Evolutionary conservation across 2,888 invertebrate species (phyloP).

Genomic region (Ophion obscuratus): DNA sequence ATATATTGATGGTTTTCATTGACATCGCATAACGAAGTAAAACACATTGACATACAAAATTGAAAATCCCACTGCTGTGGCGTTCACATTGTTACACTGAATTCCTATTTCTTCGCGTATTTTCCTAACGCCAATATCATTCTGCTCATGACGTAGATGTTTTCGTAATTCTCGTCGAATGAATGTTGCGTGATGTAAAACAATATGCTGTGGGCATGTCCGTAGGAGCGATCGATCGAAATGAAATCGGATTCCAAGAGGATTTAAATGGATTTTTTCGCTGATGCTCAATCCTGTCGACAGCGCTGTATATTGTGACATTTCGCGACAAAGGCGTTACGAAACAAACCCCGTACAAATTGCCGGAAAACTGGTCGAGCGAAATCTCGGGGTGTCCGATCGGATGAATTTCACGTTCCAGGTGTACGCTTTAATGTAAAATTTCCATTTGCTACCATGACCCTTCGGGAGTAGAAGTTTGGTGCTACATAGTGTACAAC

Average conservation of each 20-base stretch:
- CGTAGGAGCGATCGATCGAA: neutral
- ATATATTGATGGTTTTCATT: no score
- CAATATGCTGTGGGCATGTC: neutral
- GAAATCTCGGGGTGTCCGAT: conserved; percentile 27
- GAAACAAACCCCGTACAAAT: conserved; percentile 38
- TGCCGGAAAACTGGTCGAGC: conserved; percentile 36
- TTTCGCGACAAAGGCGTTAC: conserved; percentile 19
- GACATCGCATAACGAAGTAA: no score
- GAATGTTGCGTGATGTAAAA: neutral
- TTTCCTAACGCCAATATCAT: neutral
- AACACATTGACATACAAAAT: neutral
- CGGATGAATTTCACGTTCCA: conserved; percentile 26
- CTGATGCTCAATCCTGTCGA: neutral
- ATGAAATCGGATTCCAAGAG: neutral
- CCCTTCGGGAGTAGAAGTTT: conserved; percentile 8
- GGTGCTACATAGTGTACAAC: neutral
- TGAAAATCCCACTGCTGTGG: neutral
- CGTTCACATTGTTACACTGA: neutral
- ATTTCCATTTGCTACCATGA: conserved; percentile 7
- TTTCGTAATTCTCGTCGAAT: neutral
- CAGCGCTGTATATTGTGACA: conserved; percentile 1
- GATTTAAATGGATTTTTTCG: neutral
- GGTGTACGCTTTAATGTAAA: neutral
- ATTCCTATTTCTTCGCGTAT: neutral
- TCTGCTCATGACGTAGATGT: neutral